phyloP scores from a whole-genome alignment of 1,140 invertebrate genomes.

The Daktulosphaira vitifoliae region DNA sequence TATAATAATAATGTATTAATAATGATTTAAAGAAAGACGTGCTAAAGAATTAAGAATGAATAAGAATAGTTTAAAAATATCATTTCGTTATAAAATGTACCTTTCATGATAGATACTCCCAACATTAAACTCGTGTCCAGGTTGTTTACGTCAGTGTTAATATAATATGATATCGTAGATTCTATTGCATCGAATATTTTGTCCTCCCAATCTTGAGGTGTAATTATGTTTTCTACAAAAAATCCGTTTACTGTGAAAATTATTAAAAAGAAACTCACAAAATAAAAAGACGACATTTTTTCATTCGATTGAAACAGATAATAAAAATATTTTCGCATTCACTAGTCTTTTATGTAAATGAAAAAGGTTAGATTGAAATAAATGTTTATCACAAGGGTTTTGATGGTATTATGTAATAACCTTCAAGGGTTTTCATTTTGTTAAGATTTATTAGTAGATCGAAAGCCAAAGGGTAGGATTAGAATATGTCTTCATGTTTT shows the following conservation, averaged over 20 bases:
- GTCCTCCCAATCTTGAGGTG: background rate
- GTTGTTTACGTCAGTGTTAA: background rate
- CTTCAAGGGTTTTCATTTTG: too few relatives aligned
- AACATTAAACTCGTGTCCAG: slow-evolving; percentile 1
- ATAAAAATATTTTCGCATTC: background rate
- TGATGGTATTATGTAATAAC: background rate
- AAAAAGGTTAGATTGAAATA: slow-evolving; percentile 11
- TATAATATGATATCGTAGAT: background rate
- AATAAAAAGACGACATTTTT: background rate
- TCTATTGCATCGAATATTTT: background rate
- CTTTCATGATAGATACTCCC: slow-evolving; percentile 13
- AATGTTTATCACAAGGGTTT: background rate
- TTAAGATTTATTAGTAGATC: too few relatives aligned
- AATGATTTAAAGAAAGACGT: background rate
- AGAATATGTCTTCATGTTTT: too few relatives aligned
- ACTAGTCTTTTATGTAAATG: background rate
- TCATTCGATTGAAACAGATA: background rate
- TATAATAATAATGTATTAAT: background rate
- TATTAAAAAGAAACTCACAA: background rate
- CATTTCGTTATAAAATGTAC: background rate
- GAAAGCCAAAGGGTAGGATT: too few relatives aligned
- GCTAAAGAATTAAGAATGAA: background rate
- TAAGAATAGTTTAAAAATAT: background rate
- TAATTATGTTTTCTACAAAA: background rate
- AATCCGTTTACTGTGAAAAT: background rate